Conservation (phyloP, 1,140 invertebrate genomes). For the Cataglyphis hispanica region DNA sequence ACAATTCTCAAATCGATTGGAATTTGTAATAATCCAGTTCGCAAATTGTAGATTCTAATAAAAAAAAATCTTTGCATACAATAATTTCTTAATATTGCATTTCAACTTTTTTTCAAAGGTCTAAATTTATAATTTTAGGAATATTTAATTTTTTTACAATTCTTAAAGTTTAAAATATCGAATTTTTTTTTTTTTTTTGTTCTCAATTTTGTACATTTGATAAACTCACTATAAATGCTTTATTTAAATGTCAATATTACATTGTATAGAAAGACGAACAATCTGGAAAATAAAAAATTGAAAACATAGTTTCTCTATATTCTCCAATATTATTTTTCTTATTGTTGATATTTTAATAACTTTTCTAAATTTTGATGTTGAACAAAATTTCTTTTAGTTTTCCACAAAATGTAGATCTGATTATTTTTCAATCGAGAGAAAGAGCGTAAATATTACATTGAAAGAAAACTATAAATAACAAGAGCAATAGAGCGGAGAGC, state of each 20-base stretch:
- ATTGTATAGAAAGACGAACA: background rate
- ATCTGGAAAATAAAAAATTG: background rate
- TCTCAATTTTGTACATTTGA: background rate
- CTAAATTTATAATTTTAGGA: background rate
- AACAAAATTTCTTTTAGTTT: background rate
- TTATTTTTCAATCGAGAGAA: background rate
- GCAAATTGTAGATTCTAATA: background rate
- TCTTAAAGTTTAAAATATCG: conserved; percentile 1
- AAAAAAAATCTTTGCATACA: background rate
- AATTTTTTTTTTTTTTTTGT: conserved; percentile 3
- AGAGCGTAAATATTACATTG: conserved; percentile 17
- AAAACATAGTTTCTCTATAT: conserved; percentile 5
- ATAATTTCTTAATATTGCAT: too few species aligned
- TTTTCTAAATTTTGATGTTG: background rate
- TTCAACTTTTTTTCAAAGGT: background rate
- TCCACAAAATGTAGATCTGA: background rate
- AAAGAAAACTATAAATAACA: conserved; percentile 30
- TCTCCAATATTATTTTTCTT: background rate
- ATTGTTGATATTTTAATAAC: background rate
- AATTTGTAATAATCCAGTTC: background rate
- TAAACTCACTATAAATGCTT: conserved; percentile 28
- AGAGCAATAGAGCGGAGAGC: conserved; percentile 1
- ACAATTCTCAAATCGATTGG: conserved; percentile 3
- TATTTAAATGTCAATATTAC: background rate
- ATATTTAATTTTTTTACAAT: background rate